Evolutionary conservation across 2,113 vertebrate species (phyloP).

Genomic region (Spheniscus mendiculus): DNA sequence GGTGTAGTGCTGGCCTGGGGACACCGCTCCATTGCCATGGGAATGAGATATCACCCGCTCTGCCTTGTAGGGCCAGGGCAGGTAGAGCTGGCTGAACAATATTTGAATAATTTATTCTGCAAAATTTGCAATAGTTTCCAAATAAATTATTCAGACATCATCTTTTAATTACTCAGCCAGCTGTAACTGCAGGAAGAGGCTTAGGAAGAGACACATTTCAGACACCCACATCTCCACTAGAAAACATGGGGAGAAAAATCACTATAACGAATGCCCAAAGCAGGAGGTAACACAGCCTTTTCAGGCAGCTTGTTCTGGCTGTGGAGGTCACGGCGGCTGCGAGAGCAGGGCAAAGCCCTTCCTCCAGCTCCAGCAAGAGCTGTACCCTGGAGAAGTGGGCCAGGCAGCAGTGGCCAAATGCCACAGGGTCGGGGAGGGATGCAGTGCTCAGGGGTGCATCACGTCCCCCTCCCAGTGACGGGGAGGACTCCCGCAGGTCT

Average conservation of each 20-base stretch:
- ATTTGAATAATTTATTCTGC: background rate
- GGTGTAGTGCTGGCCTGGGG: background rate
- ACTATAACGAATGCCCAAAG: rapidly evolving
- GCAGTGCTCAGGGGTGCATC: background rate
- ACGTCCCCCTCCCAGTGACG: background rate
- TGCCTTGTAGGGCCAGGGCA: background rate
- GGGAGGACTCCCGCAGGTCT: background rate
- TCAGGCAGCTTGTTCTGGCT: background rate
- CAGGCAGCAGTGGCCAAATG: background rate
- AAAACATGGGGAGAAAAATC: background rate
- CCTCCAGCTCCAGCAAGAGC: background rate
- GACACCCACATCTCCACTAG: background rate
- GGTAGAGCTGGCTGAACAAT: background rate
- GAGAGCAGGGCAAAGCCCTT: background rate
- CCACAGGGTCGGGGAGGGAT: background rate
- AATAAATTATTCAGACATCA: background rate
- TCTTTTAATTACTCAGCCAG: background rate
- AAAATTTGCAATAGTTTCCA: background rate
- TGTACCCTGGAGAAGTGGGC: background rate
- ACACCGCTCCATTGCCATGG: background rate
- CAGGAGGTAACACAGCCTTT: background rate
- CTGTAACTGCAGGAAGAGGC: background rate
- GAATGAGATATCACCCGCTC: background rate
- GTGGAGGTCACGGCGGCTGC: rapidly evolving
- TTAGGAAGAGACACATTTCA: background rate